phyloP scores from a whole-genome alignment of 1,140 invertebrate species.

The Sycophila sp. region DNA sequence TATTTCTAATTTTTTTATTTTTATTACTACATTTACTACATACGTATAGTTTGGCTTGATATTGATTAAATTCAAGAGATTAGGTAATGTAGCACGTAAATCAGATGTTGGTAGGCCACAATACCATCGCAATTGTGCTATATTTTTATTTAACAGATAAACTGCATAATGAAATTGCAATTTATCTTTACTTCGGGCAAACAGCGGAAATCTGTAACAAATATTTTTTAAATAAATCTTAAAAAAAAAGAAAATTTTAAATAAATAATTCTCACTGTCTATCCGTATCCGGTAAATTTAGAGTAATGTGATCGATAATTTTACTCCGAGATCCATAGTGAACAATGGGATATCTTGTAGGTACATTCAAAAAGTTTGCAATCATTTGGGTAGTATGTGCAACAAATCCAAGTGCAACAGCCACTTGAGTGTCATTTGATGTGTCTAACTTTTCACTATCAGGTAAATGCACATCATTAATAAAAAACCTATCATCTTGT shows the following conservation, averaged over 20 bases:
- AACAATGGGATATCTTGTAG: slow-evolving; percentile 80
- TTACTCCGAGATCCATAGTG: slow-evolving; percentile 81
- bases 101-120: slow-evolving; percentile 77
- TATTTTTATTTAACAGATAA: slow-evolving; percentile 89
- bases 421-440: slow-evolving; percentile 72
- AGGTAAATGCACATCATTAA: slow-evolving; percentile 79
- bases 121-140: slow-evolving; percentile 82
- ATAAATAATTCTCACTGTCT: slow-evolving; percentile 72
- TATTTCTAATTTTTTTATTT: too few relatives aligned
- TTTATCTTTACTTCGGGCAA: slow-evolving; percentile 77
- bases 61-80: slow-evolving; percentile 73
- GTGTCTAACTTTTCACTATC: slow-evolving; percentile 69
- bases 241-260: slow-evolving; percentile 1
- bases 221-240: background rate
- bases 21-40: slow-evolving; percentile 38
- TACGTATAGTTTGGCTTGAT: slow-evolving; percentile 61
- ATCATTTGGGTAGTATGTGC: slow-evolving; percentile 84
- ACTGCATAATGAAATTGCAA: slow-evolving; percentile 84
- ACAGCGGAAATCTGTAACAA: slow-evolving; percentile 79
- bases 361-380: slow-evolving; percentile 81
- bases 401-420: slow-evolving; percentile 83
- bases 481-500: slow-evolving; percentile 70
- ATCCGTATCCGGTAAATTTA: slow-evolving; percentile 76
- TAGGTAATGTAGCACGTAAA: slow-evolving; percentile 78
- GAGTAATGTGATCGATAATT: slow-evolving; percentile 81